A percentile compares a stretch with the other conserved stretches of the same genome.
These are phyloP conservation scores for Ichneumoninae sp. DNA, from an alignment of 2,888 invertebrate genomes.

Conservation along the genomic window DNA sequence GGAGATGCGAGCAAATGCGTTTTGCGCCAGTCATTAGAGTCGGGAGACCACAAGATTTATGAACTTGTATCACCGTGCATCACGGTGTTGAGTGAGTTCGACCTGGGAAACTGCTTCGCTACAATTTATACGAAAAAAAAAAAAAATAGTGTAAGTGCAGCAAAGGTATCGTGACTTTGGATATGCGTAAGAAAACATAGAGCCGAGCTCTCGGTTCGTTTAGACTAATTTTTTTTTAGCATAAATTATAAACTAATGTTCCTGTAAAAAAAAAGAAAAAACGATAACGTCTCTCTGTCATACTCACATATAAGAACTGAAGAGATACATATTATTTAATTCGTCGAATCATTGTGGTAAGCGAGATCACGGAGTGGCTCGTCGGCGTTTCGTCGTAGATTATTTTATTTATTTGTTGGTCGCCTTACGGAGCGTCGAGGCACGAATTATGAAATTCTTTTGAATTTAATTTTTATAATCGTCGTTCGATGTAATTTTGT, in stretches of 20 bases:
- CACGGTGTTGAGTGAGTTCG: constrained; percentile 53
- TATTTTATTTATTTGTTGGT: constrained; percentile 61
- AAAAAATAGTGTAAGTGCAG: constrained; percentile 44
- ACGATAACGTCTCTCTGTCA: constrained; percentile 19
- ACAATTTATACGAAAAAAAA: constrained; percentile 1
- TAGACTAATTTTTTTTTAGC: constrained; percentile 8
- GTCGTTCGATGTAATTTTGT: constrained; percentile 13
- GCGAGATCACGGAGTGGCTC: constrained; percentile 17
- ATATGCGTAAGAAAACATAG: constrained; percentile 15
- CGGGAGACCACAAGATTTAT: constrained; percentile 30
- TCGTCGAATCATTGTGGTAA: background rate
- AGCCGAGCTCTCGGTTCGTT: constrained; percentile 5
- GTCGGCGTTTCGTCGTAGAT: constrained; percentile 1
- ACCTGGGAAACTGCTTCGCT: constrained; percentile 24
- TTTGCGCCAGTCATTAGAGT: constrained; percentile 56
- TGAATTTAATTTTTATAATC: constrained; percentile 34
- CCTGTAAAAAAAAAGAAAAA: constrained; percentile 35
- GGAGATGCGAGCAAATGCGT: constrained; percentile 48
- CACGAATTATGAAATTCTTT: constrained; percentile 42
- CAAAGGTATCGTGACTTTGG: constrained; percentile 36
- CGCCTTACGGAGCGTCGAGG: background rate
- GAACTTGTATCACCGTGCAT: constrained; percentile 56
- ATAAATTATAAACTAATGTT: constrained; percentile 25
- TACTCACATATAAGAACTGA: constrained; percentile 32
- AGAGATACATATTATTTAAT: constrained; percentile 39